Conservation (phyloP, 2,113 vertebrate species). For the Lagopus muta region DNA sequence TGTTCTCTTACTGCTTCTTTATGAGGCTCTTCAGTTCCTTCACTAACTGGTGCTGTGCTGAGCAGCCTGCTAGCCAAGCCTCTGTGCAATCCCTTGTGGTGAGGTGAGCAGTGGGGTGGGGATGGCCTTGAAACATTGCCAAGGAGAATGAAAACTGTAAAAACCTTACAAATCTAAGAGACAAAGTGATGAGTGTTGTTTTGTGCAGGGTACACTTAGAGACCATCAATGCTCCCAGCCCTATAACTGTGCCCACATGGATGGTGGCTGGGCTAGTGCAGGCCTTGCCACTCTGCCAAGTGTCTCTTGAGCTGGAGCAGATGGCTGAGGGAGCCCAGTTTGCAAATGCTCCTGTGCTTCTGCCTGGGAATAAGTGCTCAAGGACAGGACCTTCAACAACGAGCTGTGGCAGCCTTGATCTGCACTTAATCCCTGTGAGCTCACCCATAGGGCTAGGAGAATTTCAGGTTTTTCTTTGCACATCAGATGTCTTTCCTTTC, state of each 20-base stretch:
- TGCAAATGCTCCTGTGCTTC: neutral
- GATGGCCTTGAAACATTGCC: neutral
- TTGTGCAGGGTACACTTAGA: neutral
- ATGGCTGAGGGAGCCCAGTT: neutral
- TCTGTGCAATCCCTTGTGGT: neutral
- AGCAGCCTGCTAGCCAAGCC: neutral
- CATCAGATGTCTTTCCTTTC: neutral
- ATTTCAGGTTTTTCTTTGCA: neutral
- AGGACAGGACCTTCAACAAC: neutral
- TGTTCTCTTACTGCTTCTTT: slow-evolving; percentile 13
- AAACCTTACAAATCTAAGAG: neutral
- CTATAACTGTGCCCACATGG: neutral
- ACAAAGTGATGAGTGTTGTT: neutral
- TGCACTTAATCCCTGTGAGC: neutral
- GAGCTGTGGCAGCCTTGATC: neutral
- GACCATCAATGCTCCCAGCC: neutral
- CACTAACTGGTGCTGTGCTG: neutral
- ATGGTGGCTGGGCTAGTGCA: rapidly evolving
- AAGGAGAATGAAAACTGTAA: neutral
- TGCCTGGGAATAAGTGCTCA: neutral
- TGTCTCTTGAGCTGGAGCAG: rapidly evolving
- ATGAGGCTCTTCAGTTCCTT: neutral
- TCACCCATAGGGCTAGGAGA: rapidly evolving
- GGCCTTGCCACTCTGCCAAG: rapidly evolving
- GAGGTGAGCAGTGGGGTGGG: neutral